Base-by-base conservation (phyloP, 2,113 vertebrate genomes). In the Lophotis ruficrista region DNA sequence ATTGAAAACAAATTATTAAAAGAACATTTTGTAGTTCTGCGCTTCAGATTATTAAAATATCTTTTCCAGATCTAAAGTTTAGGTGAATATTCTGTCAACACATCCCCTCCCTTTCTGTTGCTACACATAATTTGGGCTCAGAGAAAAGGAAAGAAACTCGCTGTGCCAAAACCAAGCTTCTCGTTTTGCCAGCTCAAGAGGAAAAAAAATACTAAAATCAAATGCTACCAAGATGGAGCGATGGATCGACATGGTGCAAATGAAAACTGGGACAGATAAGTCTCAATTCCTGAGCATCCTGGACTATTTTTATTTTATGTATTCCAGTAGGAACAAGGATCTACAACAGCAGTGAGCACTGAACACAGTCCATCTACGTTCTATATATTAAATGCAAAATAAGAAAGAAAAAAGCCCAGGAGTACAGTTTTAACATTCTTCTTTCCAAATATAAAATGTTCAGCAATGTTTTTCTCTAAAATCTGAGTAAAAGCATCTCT, bases 381-480 rank as follows among this genome's bases (percentile, higher is more conserved):
- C 94, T 85, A 89, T 90, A 84, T 72, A 90, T 83, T 86, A 95
- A 87, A 93, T 77, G 88, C 71, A 85, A 95, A 93, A 69, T 3
- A 23, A 92, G 90, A 56, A 90, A 53, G 61, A 76, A 94, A n/a
- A n/a, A 87, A 20, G 12, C 47, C 45, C 38, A 4, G 1, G 45
- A 91, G 75, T 35, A 51, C 21, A 64, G 53, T 85, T 95, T 35
- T 75, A 84, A 69, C 33, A 24, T 61, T 79, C 68, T 90, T 83
- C 65, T 90, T 93, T 92, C 57, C 27, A 56, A 54, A 43, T 81
- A 66, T 41, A 89, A 78, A 82, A 25, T 7, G 30, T 72, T 76
- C 73, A 76, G 61, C 43, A 43, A 24, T 27, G 38, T 56, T 90
- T 86, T 72, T 47, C 41, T 72, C 19, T 57, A 80, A 72, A 80